Conservation (phyloP, 2,797 vertebrate genomes). For the Brotula barbata region DNA sequence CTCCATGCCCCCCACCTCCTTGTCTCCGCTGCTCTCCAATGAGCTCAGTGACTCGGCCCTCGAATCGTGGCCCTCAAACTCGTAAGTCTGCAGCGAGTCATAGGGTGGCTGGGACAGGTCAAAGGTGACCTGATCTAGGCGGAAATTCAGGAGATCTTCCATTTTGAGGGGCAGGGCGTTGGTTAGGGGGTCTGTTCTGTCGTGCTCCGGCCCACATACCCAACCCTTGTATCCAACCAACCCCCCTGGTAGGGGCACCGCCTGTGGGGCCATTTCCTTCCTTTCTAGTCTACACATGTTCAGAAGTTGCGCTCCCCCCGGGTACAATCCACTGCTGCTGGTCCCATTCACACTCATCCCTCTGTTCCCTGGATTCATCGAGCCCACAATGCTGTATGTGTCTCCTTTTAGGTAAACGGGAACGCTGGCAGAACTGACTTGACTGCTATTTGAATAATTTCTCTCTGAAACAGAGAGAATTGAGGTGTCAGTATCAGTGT, state of each 20-base stretch:
- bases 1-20: slow-evolving; percentile 73
- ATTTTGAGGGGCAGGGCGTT: slow-evolving; percentile 76
- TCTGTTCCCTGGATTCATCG: slow-evolving; percentile 61
- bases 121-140: slow-evolving; percentile 84
- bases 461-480: slow-evolving; percentile 55
- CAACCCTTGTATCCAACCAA: slow-evolving; percentile 57
- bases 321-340: slow-evolving; percentile 42
- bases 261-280: slow-evolving; percentile 73
- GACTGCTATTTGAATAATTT: slow-evolving; percentile 39
- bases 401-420: slow-evolving; percentile 61
- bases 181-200: no score
- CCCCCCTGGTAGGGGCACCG: slow-evolving; percentile 65
- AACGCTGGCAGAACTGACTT: slow-evolving; percentile 22
- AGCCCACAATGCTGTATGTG: slow-evolving; percentile 77
- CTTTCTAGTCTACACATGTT: slow-evolving; percentile 66
- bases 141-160: slow-evolving; percentile 84
- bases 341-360: slow-evolving; percentile 59
- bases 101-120: slow-evolving; percentile 89
- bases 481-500: slow-evolving; percentile 72
- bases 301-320: slow-evolving; percentile 60
- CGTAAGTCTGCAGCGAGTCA: slow-evolving; percentile 91
- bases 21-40: slow-evolving; percentile 80
- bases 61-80: slow-evolving; percentile 88
- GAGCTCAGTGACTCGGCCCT: slow-evolving; percentile 87
- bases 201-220: slow-evolving; percentile 26